Base-by-base conservation (phyloP, 2,888 invertebrate genomes). In the Molanna angustata region DNA sequence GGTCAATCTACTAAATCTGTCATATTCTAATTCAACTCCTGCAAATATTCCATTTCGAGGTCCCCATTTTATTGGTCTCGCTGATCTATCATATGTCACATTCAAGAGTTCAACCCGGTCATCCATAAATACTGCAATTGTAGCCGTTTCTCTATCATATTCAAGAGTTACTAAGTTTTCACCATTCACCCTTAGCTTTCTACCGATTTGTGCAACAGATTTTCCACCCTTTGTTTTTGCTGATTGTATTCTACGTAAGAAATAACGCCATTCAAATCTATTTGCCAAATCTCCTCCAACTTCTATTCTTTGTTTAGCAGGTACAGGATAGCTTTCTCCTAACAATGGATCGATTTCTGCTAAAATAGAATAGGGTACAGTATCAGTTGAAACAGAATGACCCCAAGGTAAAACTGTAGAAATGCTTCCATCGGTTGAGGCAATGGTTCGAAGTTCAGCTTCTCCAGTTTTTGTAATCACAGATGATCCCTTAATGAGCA, bases 201-300 rank as follows among this genome's bases (percentile, higher is more conserved):
- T 83, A 4, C 92, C 93, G 13, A 93, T 88, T 70, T 91, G 91
- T 0, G 89, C 85, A 1, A 91, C 85, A 0, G 83, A 78, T 67
- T 86, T 90, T 58, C 71, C 81, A 64, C 66, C 66, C 65, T 80
- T 80, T 66, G 73, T 79, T 76, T 79, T 84, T 62, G 74, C 78
- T 2, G 81, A 80, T 60, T 84, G 81, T 27, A 86, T 79, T 57
- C 90, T 84, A 43, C 93, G 78, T 53, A 94, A 78, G 74, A 94
- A 94, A 72, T 94, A 96, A 33, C 94, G 81, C 96, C 96, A 97
- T 72, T 97, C 96, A 64, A 96, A 92, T 59, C 94, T 80, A 65
- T 95, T 95, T 0, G 93, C 92, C 49, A 94, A 69, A 65, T 94
- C 94, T 0, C 93, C 91, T 18, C 91, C 90, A 13, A 94, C 87